phyloP scores from a whole-genome alignment of 2,888 invertebrate species.

The Alviniconcha strummeri region DNA sequence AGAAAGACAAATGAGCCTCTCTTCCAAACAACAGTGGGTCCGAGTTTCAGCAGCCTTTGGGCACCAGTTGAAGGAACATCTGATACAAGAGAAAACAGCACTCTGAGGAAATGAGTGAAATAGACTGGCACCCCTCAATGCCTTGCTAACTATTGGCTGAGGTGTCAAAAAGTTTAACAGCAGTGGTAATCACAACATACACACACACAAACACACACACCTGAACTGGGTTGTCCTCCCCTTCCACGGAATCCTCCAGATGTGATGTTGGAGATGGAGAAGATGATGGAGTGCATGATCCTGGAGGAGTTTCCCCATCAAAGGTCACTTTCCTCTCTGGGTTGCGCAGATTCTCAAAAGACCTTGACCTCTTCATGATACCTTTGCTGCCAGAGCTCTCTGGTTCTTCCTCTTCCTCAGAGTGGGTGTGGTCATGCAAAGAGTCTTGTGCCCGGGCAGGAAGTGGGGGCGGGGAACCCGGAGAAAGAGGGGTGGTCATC shows the following conservation, averaged over 20 bases:
- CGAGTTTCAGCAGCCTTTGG: too few species aligned
- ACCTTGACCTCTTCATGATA: conserved; percentile 55
- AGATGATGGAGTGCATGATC: conserved; percentile 19
- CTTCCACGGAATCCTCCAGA: not conserved
- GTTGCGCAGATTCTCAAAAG: conserved; percentile 52
- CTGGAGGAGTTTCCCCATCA: conserved; percentile 32
- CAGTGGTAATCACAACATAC: not conserved
- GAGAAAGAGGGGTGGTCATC: conserved; percentile 6
- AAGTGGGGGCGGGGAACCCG: not conserved
- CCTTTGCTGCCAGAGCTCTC: conserved; percentile 32
- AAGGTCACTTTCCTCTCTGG: conserved; percentile 46
- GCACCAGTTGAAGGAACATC: too few species aligned
- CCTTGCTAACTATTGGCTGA: too few species aligned
- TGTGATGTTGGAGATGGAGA: conserved; percentile 6
- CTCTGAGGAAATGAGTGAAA: too few species aligned
- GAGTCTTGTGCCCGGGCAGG: not conserved
- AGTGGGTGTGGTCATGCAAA: not conserved
- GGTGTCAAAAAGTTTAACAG: too few species aligned
- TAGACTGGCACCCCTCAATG: too few species aligned
- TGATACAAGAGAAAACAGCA: too few species aligned
- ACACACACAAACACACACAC: not conserved
- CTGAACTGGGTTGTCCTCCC: conserved; percentile 3
- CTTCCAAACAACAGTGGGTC: too few species aligned
- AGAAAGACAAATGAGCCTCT: too few species aligned
- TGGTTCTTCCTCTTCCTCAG: conserved; percentile 23